A percentile compares a stretch with the other conserved stretches of the same genome.
phyloP scores from a whole-genome alignment of 2,797 vertebrate species.

The Ceryle rudis region DNA sequence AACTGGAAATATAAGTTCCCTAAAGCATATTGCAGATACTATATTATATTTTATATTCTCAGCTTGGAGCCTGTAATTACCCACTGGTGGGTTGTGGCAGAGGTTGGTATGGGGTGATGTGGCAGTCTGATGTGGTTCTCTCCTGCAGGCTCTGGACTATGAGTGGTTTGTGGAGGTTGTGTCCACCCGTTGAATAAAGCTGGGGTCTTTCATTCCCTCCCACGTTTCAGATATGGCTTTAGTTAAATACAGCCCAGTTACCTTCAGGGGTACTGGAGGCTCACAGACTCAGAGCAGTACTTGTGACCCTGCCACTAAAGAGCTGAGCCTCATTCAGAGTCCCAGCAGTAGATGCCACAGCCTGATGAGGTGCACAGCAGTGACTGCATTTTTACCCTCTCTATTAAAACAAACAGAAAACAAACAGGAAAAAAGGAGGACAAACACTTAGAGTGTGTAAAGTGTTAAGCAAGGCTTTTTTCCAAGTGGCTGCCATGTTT shows the following conservation, averaged over 20 bases:
- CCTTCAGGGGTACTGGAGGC: not conserved
- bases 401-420: not conserved
- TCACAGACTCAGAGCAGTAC: not conserved
- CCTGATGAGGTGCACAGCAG: not conserved
- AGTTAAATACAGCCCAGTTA: not conserved
- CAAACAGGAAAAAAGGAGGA: not conserved
- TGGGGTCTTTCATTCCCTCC: not conserved
- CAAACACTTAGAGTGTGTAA: not conserved
- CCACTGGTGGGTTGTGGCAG: not conserved
- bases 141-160: not conserved
- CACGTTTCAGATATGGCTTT: not conserved
- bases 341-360: not conserved
- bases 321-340: not conserved
- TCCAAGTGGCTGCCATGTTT: not conserved
- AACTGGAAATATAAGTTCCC: not conserved
- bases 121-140: not conserved
- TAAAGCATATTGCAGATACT: not conserved
- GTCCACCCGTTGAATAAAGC: not conserved
- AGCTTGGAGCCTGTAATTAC: slow-evolving; percentile 66
- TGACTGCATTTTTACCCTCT: not conserved
- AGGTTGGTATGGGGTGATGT: not conserved
- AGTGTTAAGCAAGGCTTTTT: not conserved
- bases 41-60: not conserved
- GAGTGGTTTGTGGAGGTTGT: not conserved
- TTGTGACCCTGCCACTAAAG: not conserved